phyloP scores from a whole-genome alignment of 1,140 invertebrate genomes.

The Temnothorax nylanderi region DNA sequence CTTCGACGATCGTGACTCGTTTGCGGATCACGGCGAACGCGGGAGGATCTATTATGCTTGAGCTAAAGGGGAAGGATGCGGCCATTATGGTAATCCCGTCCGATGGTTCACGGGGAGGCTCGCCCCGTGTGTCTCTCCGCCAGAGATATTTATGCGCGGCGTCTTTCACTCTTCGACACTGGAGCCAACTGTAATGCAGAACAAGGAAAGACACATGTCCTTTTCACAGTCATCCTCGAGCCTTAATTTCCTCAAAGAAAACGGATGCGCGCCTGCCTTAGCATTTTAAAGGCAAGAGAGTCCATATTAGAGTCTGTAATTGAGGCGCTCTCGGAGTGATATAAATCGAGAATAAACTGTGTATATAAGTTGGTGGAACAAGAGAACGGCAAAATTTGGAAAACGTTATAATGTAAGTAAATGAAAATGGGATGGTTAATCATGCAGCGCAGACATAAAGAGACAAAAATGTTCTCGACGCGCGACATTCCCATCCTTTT shows the following conservation, averaged over 20 bases:
- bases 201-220: constrained; percentile 52
- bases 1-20: constrained; percentile 63
- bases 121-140: constrained; percentile 11
- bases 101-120: constrained; percentile 47
- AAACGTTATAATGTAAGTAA: neutral
- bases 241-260: constrained; percentile 39
- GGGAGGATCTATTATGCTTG: constrained; percentile 55
- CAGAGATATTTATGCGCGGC: constrained; percentile 56
- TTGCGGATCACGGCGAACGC: constrained; percentile 53
- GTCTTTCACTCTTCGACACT: constrained; percentile 50
- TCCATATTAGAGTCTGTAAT: constrained; percentile 15
- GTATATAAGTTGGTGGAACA: too few species aligned
- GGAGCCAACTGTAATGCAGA: constrained; percentile 22
- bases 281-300: constrained; percentile 22
- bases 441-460: too few species aligned
- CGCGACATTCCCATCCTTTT: neutral
- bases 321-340: neutral
- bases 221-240: constrained; percentile 13
- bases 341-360: neutral
- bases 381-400: neutral
- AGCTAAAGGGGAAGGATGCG: constrained; percentile 60
- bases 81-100: constrained; percentile 60
- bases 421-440: neutral
- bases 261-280: constrained; percentile 18
- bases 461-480: neutral